phyloP scores from a whole-genome alignment of 2,888 invertebrate species.

The Drosophila cognata region DNA sequence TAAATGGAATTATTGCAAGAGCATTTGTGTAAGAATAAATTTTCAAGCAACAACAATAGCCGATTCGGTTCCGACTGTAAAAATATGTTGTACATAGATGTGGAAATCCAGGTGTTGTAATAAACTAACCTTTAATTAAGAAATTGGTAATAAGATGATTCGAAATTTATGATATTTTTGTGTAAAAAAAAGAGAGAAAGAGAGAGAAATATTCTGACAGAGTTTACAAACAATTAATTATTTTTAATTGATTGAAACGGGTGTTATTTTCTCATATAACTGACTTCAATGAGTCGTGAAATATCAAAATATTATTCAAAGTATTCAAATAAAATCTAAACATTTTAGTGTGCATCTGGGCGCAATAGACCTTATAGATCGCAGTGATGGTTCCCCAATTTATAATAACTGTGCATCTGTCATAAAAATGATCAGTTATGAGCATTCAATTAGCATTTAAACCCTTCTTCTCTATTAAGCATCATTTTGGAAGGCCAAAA shows the following conservation, averaged over 20 bases:
- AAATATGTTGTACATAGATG: not conserved
- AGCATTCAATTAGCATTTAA: not conserved
- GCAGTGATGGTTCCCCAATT: no score
- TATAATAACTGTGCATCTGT: not conserved
- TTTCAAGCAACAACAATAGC: not conserved
- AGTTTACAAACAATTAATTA: not conserved
- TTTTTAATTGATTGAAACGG: not conserved
- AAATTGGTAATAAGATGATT: not conserved
- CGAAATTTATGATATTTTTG: not conserved
- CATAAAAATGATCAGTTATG: not conserved
- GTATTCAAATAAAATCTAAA: not conserved
- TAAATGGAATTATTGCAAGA: not conserved
- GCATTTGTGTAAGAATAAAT: not conserved
- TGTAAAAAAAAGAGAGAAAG: not conserved
- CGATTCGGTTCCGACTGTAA: not conserved
- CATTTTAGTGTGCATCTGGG: not conserved
- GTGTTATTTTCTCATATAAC: not conserved
- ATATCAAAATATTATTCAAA: not conserved
- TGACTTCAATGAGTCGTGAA: not conserved
- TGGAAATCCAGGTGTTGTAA: not conserved
- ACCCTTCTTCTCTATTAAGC: not conserved
- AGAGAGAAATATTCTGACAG: not conserved
- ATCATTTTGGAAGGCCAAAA: not conserved
- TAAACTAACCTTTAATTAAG: not conserved
- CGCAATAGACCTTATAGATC: no score